Conservation (phyloP, 2,888 invertebrate species). For the Drosophila suboccidentalis region DNA sequence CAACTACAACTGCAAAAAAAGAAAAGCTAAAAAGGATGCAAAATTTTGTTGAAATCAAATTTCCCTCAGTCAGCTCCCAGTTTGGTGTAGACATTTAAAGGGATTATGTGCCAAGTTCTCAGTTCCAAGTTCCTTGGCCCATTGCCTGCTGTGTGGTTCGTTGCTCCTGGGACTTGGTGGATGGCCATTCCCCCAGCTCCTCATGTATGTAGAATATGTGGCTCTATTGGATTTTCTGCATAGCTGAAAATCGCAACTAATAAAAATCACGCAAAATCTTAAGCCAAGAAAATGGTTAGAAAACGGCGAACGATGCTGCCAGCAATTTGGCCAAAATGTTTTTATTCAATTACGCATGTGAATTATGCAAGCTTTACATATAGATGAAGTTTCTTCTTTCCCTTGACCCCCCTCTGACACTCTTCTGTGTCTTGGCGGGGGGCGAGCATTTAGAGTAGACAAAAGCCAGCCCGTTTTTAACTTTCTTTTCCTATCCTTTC, state of each 20-base stretch:
- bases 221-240: conserved; percentile 54
- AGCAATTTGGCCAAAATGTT: conserved; percentile 68
- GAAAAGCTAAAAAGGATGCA: conserved; percentile 20
- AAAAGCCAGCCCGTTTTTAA: conserved; percentile 44
- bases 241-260: conserved; percentile 72
- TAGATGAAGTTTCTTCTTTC: conserved; percentile 25
- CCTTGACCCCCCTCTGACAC: neutral
- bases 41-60: conserved; percentile 61
- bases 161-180: conserved; percentile 12
- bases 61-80: conserved; percentile 1
- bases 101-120: conserved; percentile 73
- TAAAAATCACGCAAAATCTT: conserved; percentile 70
- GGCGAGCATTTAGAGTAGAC: conserved; percentile 42
- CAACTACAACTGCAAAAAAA: conserved; percentile 42
- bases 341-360: conserved; percentile 76
- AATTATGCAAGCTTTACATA: conserved; percentile 65
- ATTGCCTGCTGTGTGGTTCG: conserved; percentile 52
- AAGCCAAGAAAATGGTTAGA: conserved; percentile 62
- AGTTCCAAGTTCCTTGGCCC: conserved; percentile 40
- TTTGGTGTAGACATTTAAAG: conserved; percentile 44
- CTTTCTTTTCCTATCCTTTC: conserved; percentile 19
- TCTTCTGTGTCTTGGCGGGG: conserved; percentile 22
- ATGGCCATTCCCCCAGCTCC: conserved; percentile 1
- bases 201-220: conserved; percentile 21
- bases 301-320: conserved; percentile 53